Base-by-base conservation (phyloP, 2,797 vertebrate genomes). In the Philypnodon macrostomus region DNA sequence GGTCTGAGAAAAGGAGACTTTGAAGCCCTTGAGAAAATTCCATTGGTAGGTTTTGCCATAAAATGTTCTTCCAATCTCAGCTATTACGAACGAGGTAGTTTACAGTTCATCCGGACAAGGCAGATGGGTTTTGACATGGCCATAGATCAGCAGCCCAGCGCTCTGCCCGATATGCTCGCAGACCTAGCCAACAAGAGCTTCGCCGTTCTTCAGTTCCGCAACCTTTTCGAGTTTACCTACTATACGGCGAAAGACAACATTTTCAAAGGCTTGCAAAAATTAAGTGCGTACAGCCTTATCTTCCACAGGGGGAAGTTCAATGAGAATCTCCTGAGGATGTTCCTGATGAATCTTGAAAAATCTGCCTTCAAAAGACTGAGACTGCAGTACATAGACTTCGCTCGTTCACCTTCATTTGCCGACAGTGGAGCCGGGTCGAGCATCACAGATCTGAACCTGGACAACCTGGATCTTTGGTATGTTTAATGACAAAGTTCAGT, bases 251-350 rank as follows among this genome's bases (percentile, higher is more conserved):
- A 54, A 0, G 8, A 61, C 0, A 90, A 94, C 27, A 82, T 93
- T 58, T 93, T 95, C 33, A 46, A 63, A 4, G 78, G 84, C 33
- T 71, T 95, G 19, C 56, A 69, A 0, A 1, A 80, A 5, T 42
- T 94, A 6, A 48, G 0, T 1, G 45, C 79, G 2, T 0, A 64
- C 15, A 67, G 87, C 31, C 47, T 95, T 39, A 75, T 88, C 49
- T 93, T 95, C 56, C 81, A 85, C 79, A 72, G 91, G 32, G 93
- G 93, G 0, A 94, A 93, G 63, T 94, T 92, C 70, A 94, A 91
- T 0, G 92, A 94, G 72, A 87, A 92, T 24, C 77, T 94, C 16
- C 57, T 94, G 16, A 86, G 87, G 47, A 86, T 91, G 84, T 81
- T 75, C n/a, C 65, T 94, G 15, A 30, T 73, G 21, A 93, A 93